Evolutionary conservation across 1,140 invertebrate species (phyloP), one percentile per base, ranked within the genome.

Genomic region (Cherax quadricarinatus): DNA sequence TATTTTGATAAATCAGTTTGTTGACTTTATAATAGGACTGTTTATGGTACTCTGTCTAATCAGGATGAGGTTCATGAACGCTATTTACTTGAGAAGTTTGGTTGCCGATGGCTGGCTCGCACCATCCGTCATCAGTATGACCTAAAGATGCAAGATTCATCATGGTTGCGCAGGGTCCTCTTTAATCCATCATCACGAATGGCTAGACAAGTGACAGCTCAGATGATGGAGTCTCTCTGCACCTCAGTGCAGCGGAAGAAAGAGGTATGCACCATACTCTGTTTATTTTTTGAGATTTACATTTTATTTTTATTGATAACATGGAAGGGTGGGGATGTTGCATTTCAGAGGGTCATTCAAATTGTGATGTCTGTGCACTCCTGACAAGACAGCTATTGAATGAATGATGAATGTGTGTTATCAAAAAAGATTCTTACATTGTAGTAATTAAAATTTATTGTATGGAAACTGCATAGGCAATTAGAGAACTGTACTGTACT

Each of bases 111-210:
- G 96, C 93, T 94, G 24, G 94, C 95, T 24, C 95, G 95, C 91
- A 94, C 93, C 0, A 89, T 93, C 16, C 93, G 92, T 41, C 92
- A 93, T 62, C 80, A 93, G 41, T 93, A 93, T 83, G 81, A 94
- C n/a, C 92, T 97, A 4, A 96, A 96, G 82, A 94, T 97, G 41
- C 95, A 95, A 9, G 96, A 97, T 91, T 96, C 96, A 1, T 97
- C 97, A 6, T 99, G 98, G 98, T 95, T 99, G 10, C 97, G 98
- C 92, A 97, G 97, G 10, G 97, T 99, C 10, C 96, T 99, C 92
- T 99, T 99, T 94, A 98, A 98, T 95, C 96, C 97, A 1, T 98
- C 98, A 94, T 99, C 98, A 0, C 96, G 98, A 79, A 96, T 98
- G 79, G 98, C 98, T 0, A 96, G 98, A 53, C 97, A 98, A 94